Base-by-base conservation (phyloP, 2,113 vertebrate genomes). In the Serilophus lunatus region DNA sequence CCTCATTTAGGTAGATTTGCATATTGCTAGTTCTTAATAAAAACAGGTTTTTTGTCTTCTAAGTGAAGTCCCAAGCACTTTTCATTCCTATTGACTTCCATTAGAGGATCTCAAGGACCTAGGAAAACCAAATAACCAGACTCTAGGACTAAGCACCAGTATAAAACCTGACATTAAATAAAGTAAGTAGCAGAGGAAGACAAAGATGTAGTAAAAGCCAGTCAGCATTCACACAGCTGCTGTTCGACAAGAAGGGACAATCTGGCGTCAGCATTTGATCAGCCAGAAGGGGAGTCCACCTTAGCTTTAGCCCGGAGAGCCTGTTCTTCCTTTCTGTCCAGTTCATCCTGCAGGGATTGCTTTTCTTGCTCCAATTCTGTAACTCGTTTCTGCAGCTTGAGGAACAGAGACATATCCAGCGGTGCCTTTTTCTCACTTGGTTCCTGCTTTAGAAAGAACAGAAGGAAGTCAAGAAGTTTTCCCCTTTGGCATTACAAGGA, bases 351-450 rank as follows among this genome's bases (percentile, higher is more conserved):
- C 96, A 99, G 97, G 56, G 98, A 97, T 66, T 99, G 99, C 92
- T 99, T 99, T 92, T 99, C 99, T 90, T 99, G 99, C 97, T 99
- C 99, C 92, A 99, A 97, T 82, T 99, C 99, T 4, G 98, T 98
- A 57, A 99, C 98, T 22, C 99, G 98, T 97, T 99, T 99, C 98
- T 99, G 99, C 86, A 99, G 98, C 97, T 99, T 99, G 95, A 99
- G 98, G 96, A 99, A 99, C 94, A 99, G 97, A 18, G 99, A 99
- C 96, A 99, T 99, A 86, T 99, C 99, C 91, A 99, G 81, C 10
- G 97, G 98, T 49, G 98, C 98, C 90, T 99, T 99, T 23, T 98
- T 99, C 90, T 99, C 98, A 53, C 91, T 96, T 66, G 98, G 97
- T 59, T 99, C 99, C 99, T 99, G 97, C 81, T 91, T 42, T 22